Evolutionary conservation across 2,797 vertebrate genomes (phyloP).

Genomic region (Syndactyla subalaris): DNA sequence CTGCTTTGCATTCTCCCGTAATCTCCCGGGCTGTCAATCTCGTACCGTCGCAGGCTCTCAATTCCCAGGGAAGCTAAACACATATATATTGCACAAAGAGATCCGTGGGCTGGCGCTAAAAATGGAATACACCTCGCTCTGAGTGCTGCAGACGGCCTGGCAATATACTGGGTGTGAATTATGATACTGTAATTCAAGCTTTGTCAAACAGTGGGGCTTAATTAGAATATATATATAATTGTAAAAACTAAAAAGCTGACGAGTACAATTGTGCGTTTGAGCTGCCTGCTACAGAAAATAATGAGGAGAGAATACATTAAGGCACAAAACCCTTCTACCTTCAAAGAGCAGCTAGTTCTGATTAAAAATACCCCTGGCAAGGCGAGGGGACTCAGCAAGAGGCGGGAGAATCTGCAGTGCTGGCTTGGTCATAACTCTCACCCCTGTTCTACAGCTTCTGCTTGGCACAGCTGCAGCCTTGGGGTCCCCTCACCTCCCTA

Average conservation of each 20-base stretch:
- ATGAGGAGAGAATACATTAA: slow-evolving; percentile 64
- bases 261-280: slow-evolving; percentile 57
- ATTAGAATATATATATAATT: slow-evolving; percentile 75
- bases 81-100: slow-evolving; percentile 27
- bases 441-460: not conserved
- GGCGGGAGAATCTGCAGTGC: not conserved
- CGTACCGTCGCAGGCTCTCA: not conserved
- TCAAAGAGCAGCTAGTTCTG: slow-evolving; percentile 54
- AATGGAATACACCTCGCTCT: slow-evolving; percentile 25
- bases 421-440: not conserved
- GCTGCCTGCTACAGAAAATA: slow-evolving; percentile 66
- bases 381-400: not conserved
- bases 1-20: slow-evolving; percentile 44
- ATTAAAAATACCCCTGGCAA: slow-evolving; percentile 19
- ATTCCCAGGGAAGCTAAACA: slow-evolving; percentile 35
- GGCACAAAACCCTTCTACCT: slow-evolving; percentile 40
- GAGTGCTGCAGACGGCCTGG: slow-evolving; percentile 33
- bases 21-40: slow-evolving; percentile 46
- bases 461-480: not conserved
- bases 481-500: not conserved
- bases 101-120: not conserved
- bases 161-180: slow-evolving; percentile 55
- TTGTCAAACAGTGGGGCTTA: slow-evolving; percentile 72
- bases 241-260: slow-evolving; percentile 53
- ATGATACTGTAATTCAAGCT: slow-evolving; percentile 68